Percentiles rank a stretch among this genome's conserved stretches.
Conservation (phyloP, 1,140 invertebrate genomes). For the Eumeta japonica region DNA sequence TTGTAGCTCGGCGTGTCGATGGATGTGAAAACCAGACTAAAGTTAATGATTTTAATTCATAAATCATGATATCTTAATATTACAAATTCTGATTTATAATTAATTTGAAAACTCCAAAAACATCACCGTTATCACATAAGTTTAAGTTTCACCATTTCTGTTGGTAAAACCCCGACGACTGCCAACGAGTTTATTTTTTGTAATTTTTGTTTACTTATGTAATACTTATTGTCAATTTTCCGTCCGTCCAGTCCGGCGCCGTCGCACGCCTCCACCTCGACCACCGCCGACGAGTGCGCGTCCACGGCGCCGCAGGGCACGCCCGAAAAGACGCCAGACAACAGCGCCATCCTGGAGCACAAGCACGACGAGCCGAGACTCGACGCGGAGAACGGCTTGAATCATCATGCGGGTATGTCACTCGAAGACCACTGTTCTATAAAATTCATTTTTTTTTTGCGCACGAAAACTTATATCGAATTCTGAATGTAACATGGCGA, state of each 20-base stretch:
- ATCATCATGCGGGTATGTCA: slow-evolving; percentile 24
- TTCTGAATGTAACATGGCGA: not conserved
- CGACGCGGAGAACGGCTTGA: slow-evolving; percentile 29
- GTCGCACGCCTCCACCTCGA: slow-evolving; percentile 47
- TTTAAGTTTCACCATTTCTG: too few relatives aligned
- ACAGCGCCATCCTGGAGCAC: too few relatives aligned
- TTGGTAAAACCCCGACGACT: too few relatives aligned
- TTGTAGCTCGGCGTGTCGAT: too few relatives aligned
- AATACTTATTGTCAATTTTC: not conserved
- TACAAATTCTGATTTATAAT: too few relatives aligned
- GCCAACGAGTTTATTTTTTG: not conserved
- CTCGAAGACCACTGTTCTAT: not conserved
- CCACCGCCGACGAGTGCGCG: slow-evolving; percentile 39
- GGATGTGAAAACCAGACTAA: too few relatives aligned
- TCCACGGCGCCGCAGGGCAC: slow-evolving; percentile 21
- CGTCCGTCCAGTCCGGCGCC: slow-evolving; percentile 31
- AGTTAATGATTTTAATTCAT: too few relatives aligned
- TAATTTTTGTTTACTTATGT: not conserved
- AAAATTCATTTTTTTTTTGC: not conserved
- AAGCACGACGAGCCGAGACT: slow-evolving; percentile 19
- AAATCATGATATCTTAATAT: too few relatives aligned
- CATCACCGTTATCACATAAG: too few relatives aligned
- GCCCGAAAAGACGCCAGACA: slow-evolving; percentile 25
- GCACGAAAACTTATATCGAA: not conserved
- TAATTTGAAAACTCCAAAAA: too few relatives aligned